phyloP scores from a whole-genome alignment of 2,888 invertebrate genomes.

The Stratiomys singularior region DNA sequence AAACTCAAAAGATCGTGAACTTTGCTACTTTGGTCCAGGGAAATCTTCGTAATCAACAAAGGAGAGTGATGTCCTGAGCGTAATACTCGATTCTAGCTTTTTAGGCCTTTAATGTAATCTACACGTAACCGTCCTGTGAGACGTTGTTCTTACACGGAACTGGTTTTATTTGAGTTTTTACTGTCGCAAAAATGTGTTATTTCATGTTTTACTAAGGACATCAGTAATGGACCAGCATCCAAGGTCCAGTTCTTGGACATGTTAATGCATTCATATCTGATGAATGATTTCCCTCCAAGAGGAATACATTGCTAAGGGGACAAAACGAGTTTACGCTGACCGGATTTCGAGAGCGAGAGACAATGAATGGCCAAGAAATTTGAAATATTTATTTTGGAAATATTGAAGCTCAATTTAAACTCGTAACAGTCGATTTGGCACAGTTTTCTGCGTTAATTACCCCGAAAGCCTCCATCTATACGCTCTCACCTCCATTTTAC shows the following conservation, averaged over 20 bases:
- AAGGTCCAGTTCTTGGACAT: conserved; percentile 13
- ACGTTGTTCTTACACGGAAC: background rate
- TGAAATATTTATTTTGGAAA: no score
- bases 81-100: background rate
- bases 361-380: no score
- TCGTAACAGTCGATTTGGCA: no score
- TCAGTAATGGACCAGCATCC: background rate
- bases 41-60: background rate
- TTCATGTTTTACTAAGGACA: background rate
- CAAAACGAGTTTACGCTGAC: background rate
- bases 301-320: background rate
- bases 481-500: no score
- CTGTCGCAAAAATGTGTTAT: background rate
- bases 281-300: background rate
- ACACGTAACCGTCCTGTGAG: conserved; percentile 12
- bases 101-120: conserved; percentile 7
- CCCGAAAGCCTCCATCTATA: no score
- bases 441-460: no score
- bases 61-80: no score
- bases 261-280: no score
- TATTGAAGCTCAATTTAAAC: no score
- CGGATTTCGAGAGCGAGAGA: background rate
- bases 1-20: conserved; percentile 31
- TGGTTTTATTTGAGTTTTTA: background rate
- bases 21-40: conserved; percentile 30